phyloP scores from a whole-genome alignment of 2,888 invertebrate genomes.

The Acanthopleura granulata region DNA sequence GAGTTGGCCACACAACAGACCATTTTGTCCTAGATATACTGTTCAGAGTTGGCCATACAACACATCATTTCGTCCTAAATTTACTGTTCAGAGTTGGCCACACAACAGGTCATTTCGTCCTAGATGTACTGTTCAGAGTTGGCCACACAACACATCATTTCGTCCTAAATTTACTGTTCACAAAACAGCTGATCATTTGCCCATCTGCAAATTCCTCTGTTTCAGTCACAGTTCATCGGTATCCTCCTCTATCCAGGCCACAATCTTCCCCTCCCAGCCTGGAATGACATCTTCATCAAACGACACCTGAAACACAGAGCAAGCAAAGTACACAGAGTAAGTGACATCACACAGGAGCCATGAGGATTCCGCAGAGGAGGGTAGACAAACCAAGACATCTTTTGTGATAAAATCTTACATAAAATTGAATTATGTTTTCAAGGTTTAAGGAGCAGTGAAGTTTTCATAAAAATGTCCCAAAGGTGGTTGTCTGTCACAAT shows the following conservation, averaged over 20 bases:
- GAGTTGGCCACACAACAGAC: too few relatives aligned
- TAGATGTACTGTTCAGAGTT: too few relatives aligned
- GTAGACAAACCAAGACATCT: not conserved
- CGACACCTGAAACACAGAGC: conserved; percentile 40
- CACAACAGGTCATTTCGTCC: too few relatives aligned
- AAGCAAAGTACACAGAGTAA: not conserved
- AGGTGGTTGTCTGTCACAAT: too few relatives aligned
- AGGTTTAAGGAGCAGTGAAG: not conserved
- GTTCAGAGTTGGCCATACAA: too few relatives aligned
- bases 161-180: too few relatives aligned
- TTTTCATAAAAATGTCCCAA: not conserved
- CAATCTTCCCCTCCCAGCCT: conserved; percentile 71
- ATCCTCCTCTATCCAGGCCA: conserved; percentile 71
- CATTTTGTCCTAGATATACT: too few relatives aligned
- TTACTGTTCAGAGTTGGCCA: too few relatives aligned
- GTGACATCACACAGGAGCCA: not conserved
- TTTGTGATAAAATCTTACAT: not conserved
- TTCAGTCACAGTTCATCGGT: conserved; percentile 26
- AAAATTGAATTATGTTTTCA: not conserved
- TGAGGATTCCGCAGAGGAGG: not conserved
- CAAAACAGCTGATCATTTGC: too few relatives aligned
- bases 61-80: too few relatives aligned
- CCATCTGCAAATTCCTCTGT: too few relatives aligned
- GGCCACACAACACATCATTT: too few relatives aligned
- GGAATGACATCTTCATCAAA: conserved; percentile 70